Conservation (phyloP, 2,113 vertebrate species). For the Nothobranchius furzeri region DNA sequence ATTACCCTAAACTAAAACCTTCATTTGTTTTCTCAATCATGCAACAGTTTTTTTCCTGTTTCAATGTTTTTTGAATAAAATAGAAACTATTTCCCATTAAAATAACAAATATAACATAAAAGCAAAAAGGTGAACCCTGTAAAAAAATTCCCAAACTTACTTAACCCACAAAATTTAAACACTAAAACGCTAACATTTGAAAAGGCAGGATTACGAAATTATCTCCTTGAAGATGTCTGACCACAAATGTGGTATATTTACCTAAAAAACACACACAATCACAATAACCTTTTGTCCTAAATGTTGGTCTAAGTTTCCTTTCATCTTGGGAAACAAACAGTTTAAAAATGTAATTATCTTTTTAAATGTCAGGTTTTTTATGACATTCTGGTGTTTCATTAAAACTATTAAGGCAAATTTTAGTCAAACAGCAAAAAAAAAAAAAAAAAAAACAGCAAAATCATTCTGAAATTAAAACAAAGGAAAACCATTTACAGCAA, state of each 20-base stretch:
- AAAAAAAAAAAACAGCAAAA: slow-evolving; percentile 68
- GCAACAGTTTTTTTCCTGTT: slow-evolving; percentile 83
- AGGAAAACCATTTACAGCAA: slow-evolving; percentile 84
- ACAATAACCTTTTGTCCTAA: slow-evolving; percentile 79
- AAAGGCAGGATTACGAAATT: slow-evolving; percentile 89
- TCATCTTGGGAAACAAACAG: slow-evolving; percentile 73
- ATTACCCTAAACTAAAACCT: slow-evolving; percentile 80
- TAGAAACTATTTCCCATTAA: neutral
- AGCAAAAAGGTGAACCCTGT: neutral
- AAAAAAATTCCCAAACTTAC: slow-evolving; percentile 32
- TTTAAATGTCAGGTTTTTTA: slow-evolving; percentile 84
- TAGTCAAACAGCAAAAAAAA: slow-evolving; percentile 78
- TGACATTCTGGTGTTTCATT: slow-evolving; percentile 83
- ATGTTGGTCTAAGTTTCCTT: slow-evolving; percentile 37
- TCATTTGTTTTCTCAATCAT: slow-evolving; percentile 82
- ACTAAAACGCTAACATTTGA: slow-evolving; percentile 86
- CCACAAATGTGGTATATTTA: slow-evolving; percentile 82
- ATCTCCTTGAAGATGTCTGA: slow-evolving; percentile 86
- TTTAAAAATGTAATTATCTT: slow-evolving; percentile 1
- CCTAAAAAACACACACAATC: slow-evolving; percentile 88
- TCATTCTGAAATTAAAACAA: slow-evolving; percentile 80
- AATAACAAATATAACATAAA: slow-evolving; percentile 76
- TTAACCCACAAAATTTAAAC: slow-evolving; percentile 67
- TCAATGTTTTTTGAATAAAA: too few relatives aligned
- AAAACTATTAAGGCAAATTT: slow-evolving; percentile 97